Conservation (phyloP, 2,888 invertebrate genomes). For the Latrodectus elegans region DNA sequence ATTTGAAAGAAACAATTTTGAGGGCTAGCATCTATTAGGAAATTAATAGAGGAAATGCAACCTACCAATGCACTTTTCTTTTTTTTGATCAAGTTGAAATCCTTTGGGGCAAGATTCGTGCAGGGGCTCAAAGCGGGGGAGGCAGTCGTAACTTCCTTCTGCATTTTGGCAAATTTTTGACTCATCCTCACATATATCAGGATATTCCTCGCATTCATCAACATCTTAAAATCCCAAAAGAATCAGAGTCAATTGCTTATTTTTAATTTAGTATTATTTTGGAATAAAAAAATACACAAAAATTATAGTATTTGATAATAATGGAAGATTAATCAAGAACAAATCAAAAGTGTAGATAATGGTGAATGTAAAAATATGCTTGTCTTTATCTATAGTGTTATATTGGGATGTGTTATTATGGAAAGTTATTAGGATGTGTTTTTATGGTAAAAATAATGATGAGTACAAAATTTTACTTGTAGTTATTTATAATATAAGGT, state of each 20-base stretch:
- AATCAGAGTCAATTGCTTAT: background rate
- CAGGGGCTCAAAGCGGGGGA: slow-evolving; percentile 16
- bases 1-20: too few relatives aligned
- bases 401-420: too few relatives aligned
- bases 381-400: too few relatives aligned
- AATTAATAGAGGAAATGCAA: background rate
- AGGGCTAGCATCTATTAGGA: too few relatives aligned
- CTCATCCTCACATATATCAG: slow-evolving; percentile 73
- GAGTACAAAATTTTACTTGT: too few relatives aligned
- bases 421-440: too few relatives aligned
- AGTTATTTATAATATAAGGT: too few relatives aligned
- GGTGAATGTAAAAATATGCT: too few relatives aligned
- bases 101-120: slow-evolving; percentile 66
- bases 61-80: slow-evolving; percentile 44
- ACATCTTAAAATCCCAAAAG: slow-evolving; percentile 72
- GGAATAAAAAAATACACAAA: background rate
- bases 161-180: slow-evolving; percentile 78
- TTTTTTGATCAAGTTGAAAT: slow-evolving; percentile 9
- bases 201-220: slow-evolving; percentile 75
- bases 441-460: too few relatives aligned
- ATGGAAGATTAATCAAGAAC: background rate
- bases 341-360: background rate
- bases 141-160: slow-evolving; percentile 79
- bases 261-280: background rate
- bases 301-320: background rate